A percentile compares a stretch with the other conserved stretches of the same genome.
These are phyloP conservation scores for Zenarchopterus dispar DNA, from an alignment of 2,797 vertebrate genomes.

Conservation along the genomic window DNA sequence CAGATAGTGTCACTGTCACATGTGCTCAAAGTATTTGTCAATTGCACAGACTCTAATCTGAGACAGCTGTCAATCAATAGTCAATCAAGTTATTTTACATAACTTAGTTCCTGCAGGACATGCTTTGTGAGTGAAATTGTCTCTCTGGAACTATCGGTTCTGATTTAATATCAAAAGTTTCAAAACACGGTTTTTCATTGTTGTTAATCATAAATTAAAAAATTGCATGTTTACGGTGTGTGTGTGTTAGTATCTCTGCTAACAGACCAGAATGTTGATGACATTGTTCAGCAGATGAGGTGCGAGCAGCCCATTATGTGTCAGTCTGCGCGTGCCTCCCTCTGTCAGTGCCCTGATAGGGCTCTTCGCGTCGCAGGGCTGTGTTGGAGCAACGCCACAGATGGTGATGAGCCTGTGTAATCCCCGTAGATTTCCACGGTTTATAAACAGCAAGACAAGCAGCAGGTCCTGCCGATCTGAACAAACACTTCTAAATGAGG, in stretches of 20 bases:
- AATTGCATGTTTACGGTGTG: neutral
- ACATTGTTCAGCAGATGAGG: conserved; percentile 68
- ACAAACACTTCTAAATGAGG: conserved; percentile 80
- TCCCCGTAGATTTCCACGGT: conserved; percentile 78
- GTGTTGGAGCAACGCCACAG: conserved; percentile 80
- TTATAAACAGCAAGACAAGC: conserved; percentile 82
- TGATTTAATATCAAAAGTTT: conserved; percentile 15
- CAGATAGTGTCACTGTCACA: conserved; percentile 37
- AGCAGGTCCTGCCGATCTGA: conserved; percentile 76
- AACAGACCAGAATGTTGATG: conserved; percentile 65
- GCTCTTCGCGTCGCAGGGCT: conserved; percentile 69
- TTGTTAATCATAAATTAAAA: conserved; percentile 14
- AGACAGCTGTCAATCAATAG: conserved; percentile 45
- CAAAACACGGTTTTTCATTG: conserved; percentile 24
- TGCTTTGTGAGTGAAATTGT: conserved; percentile 14
- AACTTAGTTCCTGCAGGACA: neutral
- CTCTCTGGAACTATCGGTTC: conserved; percentile 30
- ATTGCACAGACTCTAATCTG: conserved; percentile 31
- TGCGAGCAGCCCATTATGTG: conserved; percentile 69
- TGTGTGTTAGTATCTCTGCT: conserved; percentile 33
- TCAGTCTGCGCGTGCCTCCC: conserved; percentile 58
- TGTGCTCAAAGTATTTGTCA: conserved; percentile 34
- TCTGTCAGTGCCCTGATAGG: conserved; percentile 42
- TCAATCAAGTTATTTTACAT: conserved; percentile 38
- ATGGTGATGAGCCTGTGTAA: conserved; percentile 80